phyloP scores from a whole-genome alignment of 2,797 vertebrate species.

The Mus caroli region DNA sequence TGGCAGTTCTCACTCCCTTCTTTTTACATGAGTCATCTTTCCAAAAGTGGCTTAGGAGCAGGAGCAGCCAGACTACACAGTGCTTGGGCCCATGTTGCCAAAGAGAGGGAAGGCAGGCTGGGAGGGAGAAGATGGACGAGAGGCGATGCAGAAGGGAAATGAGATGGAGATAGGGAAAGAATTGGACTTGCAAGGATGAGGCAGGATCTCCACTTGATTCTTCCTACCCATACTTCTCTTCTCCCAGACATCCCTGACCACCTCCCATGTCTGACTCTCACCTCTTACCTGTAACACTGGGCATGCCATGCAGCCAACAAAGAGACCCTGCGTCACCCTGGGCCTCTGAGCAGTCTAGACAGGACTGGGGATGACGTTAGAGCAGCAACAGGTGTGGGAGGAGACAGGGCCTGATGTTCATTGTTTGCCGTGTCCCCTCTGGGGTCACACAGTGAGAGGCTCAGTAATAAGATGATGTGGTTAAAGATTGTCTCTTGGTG shows the following conservation, averaged over 20 bases:
- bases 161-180: background rate
- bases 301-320: no score
- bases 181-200: background rate
- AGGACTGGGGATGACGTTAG: background rate
- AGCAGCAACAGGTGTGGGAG: background rate
- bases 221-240: background rate
- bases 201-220: background rate
- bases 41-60: constrained; percentile 78
- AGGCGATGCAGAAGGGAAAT: background rate
- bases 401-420: background rate
- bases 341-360: background rate
- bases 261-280: background rate
- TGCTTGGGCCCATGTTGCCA: background rate
- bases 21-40: constrained; percentile 83
- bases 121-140: background rate
- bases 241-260: background rate
- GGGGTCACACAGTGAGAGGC: no score
- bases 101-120: background rate
- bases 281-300: background rate
- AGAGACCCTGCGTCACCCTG: background rate
- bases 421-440: background rate
- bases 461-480: background rate
- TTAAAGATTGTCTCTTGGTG: background rate
- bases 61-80: constrained; percentile 59
- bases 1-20: constrained; percentile 16